Conservation (phyloP, 2,113 vertebrate genomes). For the Hemiscyllium ocellatum region DNA sequence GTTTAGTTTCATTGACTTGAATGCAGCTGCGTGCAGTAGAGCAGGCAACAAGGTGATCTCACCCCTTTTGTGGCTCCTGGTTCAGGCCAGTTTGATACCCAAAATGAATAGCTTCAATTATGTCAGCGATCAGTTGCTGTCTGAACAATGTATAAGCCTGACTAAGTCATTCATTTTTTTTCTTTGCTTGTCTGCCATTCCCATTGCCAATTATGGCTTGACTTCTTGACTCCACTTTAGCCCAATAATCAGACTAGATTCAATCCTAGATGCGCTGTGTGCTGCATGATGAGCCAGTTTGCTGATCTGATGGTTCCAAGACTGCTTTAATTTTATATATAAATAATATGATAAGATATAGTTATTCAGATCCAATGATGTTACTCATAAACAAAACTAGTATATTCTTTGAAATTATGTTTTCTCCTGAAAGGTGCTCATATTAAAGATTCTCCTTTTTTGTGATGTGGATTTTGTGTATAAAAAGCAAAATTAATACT, state of each 20-base stretch:
- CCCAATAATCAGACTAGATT: neutral
- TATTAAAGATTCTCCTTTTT: neutral
- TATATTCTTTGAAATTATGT: neutral
- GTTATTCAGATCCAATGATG: neutral
- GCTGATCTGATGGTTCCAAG: neutral
- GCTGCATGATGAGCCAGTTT: neutral
- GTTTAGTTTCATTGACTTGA: neutral
- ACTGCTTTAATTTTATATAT: neutral
- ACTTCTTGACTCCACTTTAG: neutral
- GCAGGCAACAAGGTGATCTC: neutral
- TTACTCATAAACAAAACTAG: neutral
- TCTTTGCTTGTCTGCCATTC: neutral
- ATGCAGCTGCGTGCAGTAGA: neutral
- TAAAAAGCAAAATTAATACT: neutral
- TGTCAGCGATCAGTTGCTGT: too few species aligned
- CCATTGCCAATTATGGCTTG: neutral
- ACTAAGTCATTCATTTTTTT: neutral
- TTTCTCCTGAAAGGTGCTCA: neutral
- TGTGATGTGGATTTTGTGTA: neutral
- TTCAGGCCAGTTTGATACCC: neutral
- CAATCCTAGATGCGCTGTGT: neutral
- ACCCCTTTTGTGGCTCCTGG: neutral
- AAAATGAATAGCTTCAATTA: too few species aligned
- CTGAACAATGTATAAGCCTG: too few species aligned
- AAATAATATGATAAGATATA: neutral